Evolutionary conservation across 2,888 invertebrate species (phyloP), one percentile per base, ranked within the genome.

Genomic region (Volucella inanis): DNA sequence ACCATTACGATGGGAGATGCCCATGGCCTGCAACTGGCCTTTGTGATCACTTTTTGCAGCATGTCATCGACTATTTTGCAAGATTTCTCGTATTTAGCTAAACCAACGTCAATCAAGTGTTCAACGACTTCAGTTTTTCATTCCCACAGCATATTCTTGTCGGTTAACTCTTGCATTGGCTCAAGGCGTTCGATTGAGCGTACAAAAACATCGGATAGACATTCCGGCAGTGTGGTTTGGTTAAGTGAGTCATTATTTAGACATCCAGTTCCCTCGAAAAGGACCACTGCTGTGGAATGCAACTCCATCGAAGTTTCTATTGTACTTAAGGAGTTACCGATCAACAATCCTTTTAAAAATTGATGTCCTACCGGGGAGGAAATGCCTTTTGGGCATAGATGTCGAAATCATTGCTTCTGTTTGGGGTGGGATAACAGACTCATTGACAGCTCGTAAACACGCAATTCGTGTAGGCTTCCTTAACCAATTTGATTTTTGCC

Each of bases 31-130:
- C 38, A 18, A 18, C 39, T 39, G 2, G 62, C 14, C n/a, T n/a
- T n/a, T 2, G 70, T 84, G 54, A 79, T 38, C 6, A 38, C 70
- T 3, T 31, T 38, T 14, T 50, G 11, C 14, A 61, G 39, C 18
- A 18, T 18, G 18, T 18, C 18, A 18, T 18, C 18, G 18, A 18
- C 18, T 18, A 18, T 18, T 18, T 18, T 18, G 18, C 18, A 2
- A 2, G 18, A 18, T 22, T 65, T 64, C 15, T 80, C 65, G 2
- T 75, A 55, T 10, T 47, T 70, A 1, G 65, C 75, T 11, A 14
- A 12, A 4, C 82, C 71, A 0, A 70, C 76, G 45, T 82, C 76
- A 14, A 82, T 82, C 76, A 50, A 18, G 49, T 70, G 64, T 41
- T 57, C 64, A 31, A 64, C 54, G 12, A 70, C n/a, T 14, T 68